Conservation (phyloP, 2,113 vertebrate genomes). For the Plecotus auritus region DNA sequence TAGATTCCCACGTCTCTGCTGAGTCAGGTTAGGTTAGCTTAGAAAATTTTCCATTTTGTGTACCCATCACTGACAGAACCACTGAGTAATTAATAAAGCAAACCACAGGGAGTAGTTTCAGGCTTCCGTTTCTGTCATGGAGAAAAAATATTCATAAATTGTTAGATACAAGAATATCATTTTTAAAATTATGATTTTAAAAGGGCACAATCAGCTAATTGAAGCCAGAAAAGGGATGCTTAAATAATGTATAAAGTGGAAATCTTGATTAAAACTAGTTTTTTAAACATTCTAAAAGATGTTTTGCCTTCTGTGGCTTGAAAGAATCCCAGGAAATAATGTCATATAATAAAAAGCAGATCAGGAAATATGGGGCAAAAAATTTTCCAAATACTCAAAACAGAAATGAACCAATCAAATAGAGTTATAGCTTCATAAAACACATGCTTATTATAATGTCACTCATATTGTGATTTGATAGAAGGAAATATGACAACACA, state of each 20-base stretch:
- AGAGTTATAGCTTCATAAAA: neutral
- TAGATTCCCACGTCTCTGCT: conserved; percentile 9
- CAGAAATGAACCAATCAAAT: neutral
- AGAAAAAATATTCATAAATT: conserved; percentile 54
- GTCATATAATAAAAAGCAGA: neutral
- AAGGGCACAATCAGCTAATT: conserved; percentile 24
- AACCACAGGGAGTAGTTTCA: conserved; percentile 40
- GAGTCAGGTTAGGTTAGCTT: conserved; percentile 5
- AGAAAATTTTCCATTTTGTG: conserved; percentile 29
- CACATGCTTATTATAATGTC: neutral
- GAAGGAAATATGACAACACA: neutral
- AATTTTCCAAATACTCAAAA: neutral
- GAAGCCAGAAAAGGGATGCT: conserved; percentile 9
- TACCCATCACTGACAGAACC: conserved; percentile 56
- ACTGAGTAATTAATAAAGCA: conserved; percentile 45
- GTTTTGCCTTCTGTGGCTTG: neutral
- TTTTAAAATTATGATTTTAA: conserved; percentile 48
- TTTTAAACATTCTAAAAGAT: neutral
- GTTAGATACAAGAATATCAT: conserved; percentile 4
- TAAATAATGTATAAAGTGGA: conserved; percentile 20
- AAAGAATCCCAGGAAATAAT: neutral
- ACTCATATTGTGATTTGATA: neutral
- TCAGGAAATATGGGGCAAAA: neutral
- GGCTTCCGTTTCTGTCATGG: conserved; percentile 12
- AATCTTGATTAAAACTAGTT: neutral